Evolutionary conservation across 2,888 invertebrate species (phyloP), one percentile per base, ranked within the genome.

Genomic region (Melitaea athalia): DNA sequence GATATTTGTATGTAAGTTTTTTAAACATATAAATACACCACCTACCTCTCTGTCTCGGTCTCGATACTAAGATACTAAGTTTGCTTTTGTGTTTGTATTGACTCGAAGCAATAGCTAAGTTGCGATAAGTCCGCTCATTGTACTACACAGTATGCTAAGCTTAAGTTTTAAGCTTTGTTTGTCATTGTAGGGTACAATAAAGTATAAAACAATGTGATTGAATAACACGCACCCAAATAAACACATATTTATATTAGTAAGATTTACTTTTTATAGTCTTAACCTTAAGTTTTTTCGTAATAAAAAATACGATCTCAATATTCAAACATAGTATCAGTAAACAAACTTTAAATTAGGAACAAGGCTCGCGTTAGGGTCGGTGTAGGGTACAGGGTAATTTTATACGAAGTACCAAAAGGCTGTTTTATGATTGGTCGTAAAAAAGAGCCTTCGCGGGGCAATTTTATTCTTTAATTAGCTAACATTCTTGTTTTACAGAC

Each of bases 361-460:
- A 81, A 86, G 87, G 81, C 74, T 78, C 73, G 80, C 78, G 80
- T 77, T 78, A 76, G 77, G 80, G 80, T 83, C 80, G 75, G 79
- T 76, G 78, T 81, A 79, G 81, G 81, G 81, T 81, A 81, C 24
- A 79, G 81, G 80, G 81, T 81, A 81, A 80, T 83, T 88, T 87
- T 87, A 87, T 83, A 84, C 82, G 81, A 78, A 81, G 78, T 83
- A 84, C 83, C 83, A 82, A 87, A 88, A 84, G 86, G 78, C 82
- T 79, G 81, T 87, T 91, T 91, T 89, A 90, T 88, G 88, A 88
- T 88, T 83, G 83, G 82, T 85, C 86, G 86, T 91, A 90, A 91
- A 91, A 85, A 70, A 79, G 81, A 83, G 84, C 84, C 83, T 83
- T 79, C 77, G 80, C 78, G 80, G 85, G 80, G 81, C 85, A 87